Evolutionary conservation across 64 coral and sea anemone genomes (phyloP), one percentile per base, ranked within the genome.

Genomic region (Stylophora pistillata): DNA sequence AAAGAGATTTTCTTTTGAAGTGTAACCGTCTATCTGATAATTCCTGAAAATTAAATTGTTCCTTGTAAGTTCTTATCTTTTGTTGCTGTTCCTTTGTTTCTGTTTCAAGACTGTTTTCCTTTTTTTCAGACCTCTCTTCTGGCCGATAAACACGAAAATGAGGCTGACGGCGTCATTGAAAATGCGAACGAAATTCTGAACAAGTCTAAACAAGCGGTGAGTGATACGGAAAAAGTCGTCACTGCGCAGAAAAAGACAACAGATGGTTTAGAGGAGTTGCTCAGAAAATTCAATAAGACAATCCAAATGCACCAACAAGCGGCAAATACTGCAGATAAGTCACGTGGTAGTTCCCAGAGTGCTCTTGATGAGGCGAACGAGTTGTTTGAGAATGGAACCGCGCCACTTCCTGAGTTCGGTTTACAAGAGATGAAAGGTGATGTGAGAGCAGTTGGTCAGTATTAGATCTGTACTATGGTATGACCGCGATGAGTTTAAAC

Each of bases 121-220:
- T 58, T 47, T 33, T 65, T 87, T 47, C 63, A 98, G 96, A 89
- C 89, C 5, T 92, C 47, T 30, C 56, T 86, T 29, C 81, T 98
- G 21, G 89, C 96, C 3, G 92, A 76, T 32, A 89, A 81, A 58
- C 96, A 98, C 57, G 89, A 94, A 89, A 76, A 15, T 17, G 92
- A 98, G 56, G 93, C 93, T 4, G 69, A 90, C 21, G 17, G 89
- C n/a, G 91, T 98, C 37, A 85, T 85, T 15, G 52, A 77, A 15
- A 92, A 73, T 21, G 79, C 93, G 12, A 64, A 75, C 32, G 21
- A 81, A 18, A 93, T 93, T 33, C 54, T 90, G 10, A 92, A 92
- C 30, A 93, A 53, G 6, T 98, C 96, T 21, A 76, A 77, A 62
- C 28, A 94, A 81, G 96, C 89, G 18, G 33, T 80, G 13, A 78